phyloP scores from a whole-genome alignment of 2,888 invertebrate species.

The Himalopsyche anomala region DNA sequence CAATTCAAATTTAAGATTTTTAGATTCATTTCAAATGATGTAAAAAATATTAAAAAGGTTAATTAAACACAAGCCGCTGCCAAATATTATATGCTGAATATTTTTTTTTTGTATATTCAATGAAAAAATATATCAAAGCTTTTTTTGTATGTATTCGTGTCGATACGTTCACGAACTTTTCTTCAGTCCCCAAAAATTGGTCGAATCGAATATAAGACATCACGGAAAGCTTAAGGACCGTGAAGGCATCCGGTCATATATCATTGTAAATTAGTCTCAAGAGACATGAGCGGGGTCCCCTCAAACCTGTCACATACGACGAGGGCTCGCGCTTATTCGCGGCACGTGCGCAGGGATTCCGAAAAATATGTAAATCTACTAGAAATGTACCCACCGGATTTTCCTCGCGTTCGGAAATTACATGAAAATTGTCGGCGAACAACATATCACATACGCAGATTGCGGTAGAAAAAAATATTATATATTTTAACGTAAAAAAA shows the following conservation, averaged over 20 bases:
- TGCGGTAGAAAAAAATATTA: background rate
- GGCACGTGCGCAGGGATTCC: background rate
- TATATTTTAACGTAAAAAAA: background rate
- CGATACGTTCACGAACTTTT: too few relatives aligned
- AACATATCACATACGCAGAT: background rate
- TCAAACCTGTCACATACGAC: slow-evolving; percentile 12
- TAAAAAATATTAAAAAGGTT: too few relatives aligned
- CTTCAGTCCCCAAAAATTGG: too few relatives aligned
- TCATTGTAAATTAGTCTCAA: slow-evolving; percentile 14
- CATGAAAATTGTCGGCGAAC: slow-evolving; percentile 5
- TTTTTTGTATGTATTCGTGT: too few relatives aligned
- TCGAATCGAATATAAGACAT: background rate
- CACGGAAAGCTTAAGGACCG: background rate
- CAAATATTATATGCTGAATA: too few relatives aligned
- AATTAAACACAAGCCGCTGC: too few relatives aligned
- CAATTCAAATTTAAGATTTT: too few relatives aligned
- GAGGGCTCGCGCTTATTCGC: background rate
- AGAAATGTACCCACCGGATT: slow-evolving; percentile 3
- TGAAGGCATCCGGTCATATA: background rate
- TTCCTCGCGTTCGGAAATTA: background rate
- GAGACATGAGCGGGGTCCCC: background rate
- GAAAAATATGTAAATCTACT: background rate
- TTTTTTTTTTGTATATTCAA: too few relatives aligned
- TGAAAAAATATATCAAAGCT: too few relatives aligned
- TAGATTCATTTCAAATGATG: too few relatives aligned